Evolutionary conservation across 2,113 vertebrate species (phyloP).

Genomic region (Muntiacus muntjak): DNA sequence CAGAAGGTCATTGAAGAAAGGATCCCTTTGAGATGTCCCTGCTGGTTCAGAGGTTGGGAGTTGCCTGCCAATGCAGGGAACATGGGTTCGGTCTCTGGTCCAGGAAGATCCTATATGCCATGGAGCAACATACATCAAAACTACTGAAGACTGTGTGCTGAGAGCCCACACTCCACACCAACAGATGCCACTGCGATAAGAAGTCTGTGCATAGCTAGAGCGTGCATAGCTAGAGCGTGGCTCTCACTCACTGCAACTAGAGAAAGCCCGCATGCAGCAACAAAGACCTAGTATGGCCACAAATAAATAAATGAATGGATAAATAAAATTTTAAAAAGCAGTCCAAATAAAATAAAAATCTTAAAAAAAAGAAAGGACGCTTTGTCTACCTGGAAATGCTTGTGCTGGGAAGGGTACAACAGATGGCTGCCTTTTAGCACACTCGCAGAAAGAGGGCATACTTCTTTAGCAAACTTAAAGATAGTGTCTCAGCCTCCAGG

Average conservation of each 20-base stretch:
- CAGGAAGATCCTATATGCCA: not conserved
- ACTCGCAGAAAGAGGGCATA: not conserved
- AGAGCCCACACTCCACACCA: not conserved
- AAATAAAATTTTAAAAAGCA: not conserved
- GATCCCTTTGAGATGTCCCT: not conserved
- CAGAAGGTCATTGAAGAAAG: not conserved
- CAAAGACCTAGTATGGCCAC: rapidly evolving
- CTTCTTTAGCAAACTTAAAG: not conserved
- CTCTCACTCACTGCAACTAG: not conserved
- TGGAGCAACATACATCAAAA: not conserved
- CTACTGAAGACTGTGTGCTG: not conserved
- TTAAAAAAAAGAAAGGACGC: not conserved
- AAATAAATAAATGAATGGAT: not conserved
- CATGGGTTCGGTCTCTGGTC: not conserved
- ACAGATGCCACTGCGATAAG: not conserved
- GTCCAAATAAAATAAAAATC: not conserved
- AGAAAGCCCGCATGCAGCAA: not conserved
- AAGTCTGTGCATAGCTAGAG: not conserved
- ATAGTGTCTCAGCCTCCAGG: not conserved
- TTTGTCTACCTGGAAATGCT: not conserved
- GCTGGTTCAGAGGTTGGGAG: not conserved
- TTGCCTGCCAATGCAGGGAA: not conserved
- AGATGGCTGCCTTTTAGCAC: not conserved
- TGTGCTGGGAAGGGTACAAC: not conserved
- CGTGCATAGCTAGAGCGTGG: rapidly evolving